Evolutionary conservation across 2,888 invertebrate genomes (phyloP), one percentile per base, ranked within the genome.

Genomic region (Ochropleura plecta): DNA sequence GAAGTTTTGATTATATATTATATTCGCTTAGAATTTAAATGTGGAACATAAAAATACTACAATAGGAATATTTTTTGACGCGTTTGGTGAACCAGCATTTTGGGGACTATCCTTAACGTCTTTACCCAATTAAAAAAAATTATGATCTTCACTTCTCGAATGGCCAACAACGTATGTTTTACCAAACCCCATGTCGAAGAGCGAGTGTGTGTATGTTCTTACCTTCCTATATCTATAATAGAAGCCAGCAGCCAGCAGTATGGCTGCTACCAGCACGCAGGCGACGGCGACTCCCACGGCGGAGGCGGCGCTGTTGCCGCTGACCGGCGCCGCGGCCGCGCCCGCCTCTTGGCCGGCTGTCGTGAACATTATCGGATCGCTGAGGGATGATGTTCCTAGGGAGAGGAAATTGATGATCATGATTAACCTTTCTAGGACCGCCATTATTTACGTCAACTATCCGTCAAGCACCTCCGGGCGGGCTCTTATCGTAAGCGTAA

Each of bases 311-410:
- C 97, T 96, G 8, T 96, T 95, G 70, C 96, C 95, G 48, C 95
- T 91, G 49, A 96, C 97, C 1, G 97, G 95, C 53, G 97, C 97
- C 0, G 98, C 97, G 0, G 98, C 97, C 0, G 98, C 97, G 44
- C 97, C 98, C 10, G 97, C 96, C 92, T 98, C 97, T 89, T 98
- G 98, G 53, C 98, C 98, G 18, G 97, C 97, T 70, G 98, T 97
- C 42, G 98, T 97, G 93, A 98, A 98, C 92, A 97, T 97, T 76
- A 98, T 96, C 5, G 98, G 97, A 62, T 97, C 97, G 46, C 98
- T 98, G 63, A 98, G 97, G 3, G 98, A 97, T 66, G 98, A 98
- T 53, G 98, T 98, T 67, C 98, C 98, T 97, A 89, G 0, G n/a
- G 42, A n/a, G 18, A 0, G 18, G n/a, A 12, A n/a, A 5, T 20